Conservation (phyloP, 1,140 invertebrate genomes). For the Copidosoma floridanum region DNA sequence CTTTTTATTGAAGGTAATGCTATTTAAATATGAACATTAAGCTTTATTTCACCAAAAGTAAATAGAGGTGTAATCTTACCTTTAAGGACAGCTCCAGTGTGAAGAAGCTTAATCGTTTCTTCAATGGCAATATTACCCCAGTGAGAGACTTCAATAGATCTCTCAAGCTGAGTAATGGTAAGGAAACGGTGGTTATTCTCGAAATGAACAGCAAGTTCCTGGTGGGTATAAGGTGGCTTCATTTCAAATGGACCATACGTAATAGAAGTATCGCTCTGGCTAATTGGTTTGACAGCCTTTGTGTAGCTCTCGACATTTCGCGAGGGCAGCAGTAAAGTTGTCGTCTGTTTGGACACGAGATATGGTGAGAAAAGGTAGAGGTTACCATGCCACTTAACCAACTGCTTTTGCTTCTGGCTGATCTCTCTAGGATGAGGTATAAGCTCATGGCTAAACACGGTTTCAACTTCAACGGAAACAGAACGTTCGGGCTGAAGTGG, state of each 20-base stretch:
- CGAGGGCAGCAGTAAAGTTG: slow-evolving; percentile 74
- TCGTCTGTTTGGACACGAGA: slow-evolving; percentile 74
- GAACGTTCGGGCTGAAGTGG: slow-evolving; percentile 61
- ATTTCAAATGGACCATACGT: slow-evolving; percentile 87
- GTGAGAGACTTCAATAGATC: slow-evolving; percentile 94
- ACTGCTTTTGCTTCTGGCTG: slow-evolving; percentile 88
- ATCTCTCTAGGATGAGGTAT: slow-evolving; percentile 84
- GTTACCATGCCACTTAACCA: slow-evolving; percentile 84
- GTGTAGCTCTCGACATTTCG: slow-evolving; percentile 83
- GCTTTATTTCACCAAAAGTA: background rate
- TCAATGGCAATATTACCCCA: slow-evolving; percentile 99
- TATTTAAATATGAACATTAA: background rate
- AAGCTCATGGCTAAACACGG: slow-evolving; percentile 73
- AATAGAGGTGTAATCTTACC: slow-evolving; percentile 94
- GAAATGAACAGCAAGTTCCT: slow-evolving; percentile 82
- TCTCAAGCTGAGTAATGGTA: slow-evolving; percentile 80
- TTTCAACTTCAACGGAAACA: slow-evolving; percentile 68
- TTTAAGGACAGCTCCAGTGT: slow-evolving; percentile 89
- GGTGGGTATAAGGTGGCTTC: slow-evolving; percentile 59
- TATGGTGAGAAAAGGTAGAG: slow-evolving; percentile 86
- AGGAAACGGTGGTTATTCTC: slow-evolving; percentile 97
- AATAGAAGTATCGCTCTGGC: slow-evolving; percentile 74
- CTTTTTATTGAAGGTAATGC: background rate
- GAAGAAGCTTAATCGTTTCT: slow-evolving; percentile 87
- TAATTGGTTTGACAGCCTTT: slow-evolving; percentile 81